Evolutionary conservation across 2,888 invertebrate genomes (phyloP).

Genomic region (Lissocephala sabroskyi): DNA sequence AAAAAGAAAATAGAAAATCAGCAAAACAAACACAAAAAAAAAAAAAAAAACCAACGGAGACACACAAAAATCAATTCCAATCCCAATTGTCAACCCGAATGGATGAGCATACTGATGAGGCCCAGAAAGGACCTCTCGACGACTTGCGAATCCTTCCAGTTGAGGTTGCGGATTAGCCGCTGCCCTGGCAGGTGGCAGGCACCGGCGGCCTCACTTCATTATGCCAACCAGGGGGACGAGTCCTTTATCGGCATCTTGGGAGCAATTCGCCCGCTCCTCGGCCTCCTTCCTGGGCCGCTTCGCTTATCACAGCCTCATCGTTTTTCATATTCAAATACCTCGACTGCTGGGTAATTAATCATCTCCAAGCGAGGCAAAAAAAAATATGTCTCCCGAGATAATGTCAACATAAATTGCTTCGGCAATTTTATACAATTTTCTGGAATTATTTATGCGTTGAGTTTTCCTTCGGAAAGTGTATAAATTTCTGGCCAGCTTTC

Average conservation of each 20-base stretch:
- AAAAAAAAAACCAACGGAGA: slow-evolving; percentile 14
- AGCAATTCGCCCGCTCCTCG: slow-evolving; percentile 35
- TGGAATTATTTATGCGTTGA: slow-evolving; percentile 64
- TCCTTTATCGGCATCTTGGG: slow-evolving; percentile 50
- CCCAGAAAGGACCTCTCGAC: neutral
- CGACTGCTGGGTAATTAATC: slow-evolving; percentile 43
- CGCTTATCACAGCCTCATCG: slow-evolving; percentile 43
- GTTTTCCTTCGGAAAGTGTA: slow-evolving; percentile 29
- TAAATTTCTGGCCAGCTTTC: too few relatives aligned
- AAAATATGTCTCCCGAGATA: slow-evolving; percentile 70
- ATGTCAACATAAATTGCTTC: slow-evolving; percentile 73
- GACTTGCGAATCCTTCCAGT: neutral
- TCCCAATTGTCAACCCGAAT: slow-evolving; percentile 61
- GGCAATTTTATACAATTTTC: slow-evolving; percentile 70
- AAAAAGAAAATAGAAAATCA: slow-evolving; percentile 19
- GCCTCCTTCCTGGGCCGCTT: neutral
- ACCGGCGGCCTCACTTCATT: slow-evolving; percentile 51
- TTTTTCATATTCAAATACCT: slow-evolving; percentile 55
- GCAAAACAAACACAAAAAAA: slow-evolving; percentile 16
- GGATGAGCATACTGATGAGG: slow-evolving; percentile 47
- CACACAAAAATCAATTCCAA: slow-evolving; percentile 56
- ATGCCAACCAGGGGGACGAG: too few relatives aligned
- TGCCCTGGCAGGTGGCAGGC: slow-evolving; percentile 10
- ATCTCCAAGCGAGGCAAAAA: slow-evolving; percentile 19
- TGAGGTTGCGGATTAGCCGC: neutral